phyloP scores from a whole-genome alignment of 2,888 invertebrate genomes.

The Troides helena region DNA sequence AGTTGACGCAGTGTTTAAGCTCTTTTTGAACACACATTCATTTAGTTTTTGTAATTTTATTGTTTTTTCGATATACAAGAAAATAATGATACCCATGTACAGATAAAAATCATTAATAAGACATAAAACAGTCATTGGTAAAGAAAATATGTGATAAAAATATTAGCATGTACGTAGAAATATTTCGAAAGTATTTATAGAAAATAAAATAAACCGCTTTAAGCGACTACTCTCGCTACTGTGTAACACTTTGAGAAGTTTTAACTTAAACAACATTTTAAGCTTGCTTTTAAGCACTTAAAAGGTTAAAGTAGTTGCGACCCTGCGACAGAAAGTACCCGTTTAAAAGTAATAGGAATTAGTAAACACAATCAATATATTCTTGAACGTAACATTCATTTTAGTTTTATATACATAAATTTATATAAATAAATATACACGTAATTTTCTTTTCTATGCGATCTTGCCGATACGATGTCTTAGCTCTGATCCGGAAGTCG shows the following conservation, averaged over 20 bases:
- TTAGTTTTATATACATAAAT: no score
- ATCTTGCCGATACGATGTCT: no score
- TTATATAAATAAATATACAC: no score
- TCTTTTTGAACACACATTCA: no score
- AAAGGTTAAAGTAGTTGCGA: constrained; percentile 12
- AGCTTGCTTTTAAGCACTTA: constrained; percentile 17
- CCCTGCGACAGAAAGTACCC: constrained; percentile 4
- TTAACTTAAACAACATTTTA: constrained; percentile 17
- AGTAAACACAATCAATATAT: constrained; percentile 13
- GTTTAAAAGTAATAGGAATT: constrained; percentile 3
- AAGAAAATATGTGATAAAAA: background rate
- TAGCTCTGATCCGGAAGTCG: no score
- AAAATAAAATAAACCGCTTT: background rate
- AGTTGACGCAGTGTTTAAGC: no score
- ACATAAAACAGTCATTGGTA: background rate
- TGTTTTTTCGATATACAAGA: no score
- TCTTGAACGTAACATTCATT: background rate
- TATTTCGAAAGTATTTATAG: background rate
- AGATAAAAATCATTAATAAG: no score
- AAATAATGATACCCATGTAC: no score
- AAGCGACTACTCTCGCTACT: constrained; percentile 7
- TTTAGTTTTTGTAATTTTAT: no score
- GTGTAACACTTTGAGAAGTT: constrained; percentile 10
- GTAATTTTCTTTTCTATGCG: no score
- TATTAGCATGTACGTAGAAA: background rate